A percentile compares a stretch with the other conserved stretches of the same genome.
Evolutionary conservation across 1,140 invertebrate species (phyloP).

Genomic region (Triops cancriformis): DNA sequence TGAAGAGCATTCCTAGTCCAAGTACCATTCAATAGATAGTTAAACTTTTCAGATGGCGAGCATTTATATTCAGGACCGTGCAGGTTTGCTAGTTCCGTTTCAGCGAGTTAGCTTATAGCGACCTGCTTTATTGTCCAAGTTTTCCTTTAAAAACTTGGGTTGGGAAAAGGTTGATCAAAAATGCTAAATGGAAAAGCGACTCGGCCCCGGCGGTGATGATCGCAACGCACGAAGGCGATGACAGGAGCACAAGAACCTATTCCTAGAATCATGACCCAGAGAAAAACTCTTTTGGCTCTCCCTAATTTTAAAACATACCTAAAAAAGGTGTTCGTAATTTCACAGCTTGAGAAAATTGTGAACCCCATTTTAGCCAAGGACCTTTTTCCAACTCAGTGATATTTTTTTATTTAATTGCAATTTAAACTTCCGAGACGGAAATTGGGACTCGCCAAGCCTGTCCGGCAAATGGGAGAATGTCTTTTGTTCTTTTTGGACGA

Average conservation of each 20-base stretch:
- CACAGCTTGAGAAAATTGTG: no score
- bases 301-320: background rate
- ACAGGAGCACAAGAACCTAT: slow-evolving; percentile 13
- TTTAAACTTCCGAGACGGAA: background rate
- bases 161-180: background rate
- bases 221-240: slow-evolving; percentile 11
- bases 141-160: background rate
- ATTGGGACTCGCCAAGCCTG: background rate
- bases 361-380: no score
- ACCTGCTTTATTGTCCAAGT: no score
- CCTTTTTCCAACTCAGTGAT: background rate
- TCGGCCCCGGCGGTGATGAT: background rate
- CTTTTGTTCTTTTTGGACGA: background rate
- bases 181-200: slow-evolving; percentile 11
- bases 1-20: no score
- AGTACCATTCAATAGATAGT: no score
- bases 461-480: background rate
- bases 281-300: background rate
- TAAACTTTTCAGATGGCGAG: no score
- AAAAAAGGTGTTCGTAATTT: no score
- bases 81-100: no score
- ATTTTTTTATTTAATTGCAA: background rate
- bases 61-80: no score
- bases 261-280: slow-evolving; percentile 13
- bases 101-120: no score